These are phyloP conservation scores for Macrosteles quadrilineatus DNA, from an alignment of 1,140 invertebrate genomes.

Conservation along the genomic window DNA sequence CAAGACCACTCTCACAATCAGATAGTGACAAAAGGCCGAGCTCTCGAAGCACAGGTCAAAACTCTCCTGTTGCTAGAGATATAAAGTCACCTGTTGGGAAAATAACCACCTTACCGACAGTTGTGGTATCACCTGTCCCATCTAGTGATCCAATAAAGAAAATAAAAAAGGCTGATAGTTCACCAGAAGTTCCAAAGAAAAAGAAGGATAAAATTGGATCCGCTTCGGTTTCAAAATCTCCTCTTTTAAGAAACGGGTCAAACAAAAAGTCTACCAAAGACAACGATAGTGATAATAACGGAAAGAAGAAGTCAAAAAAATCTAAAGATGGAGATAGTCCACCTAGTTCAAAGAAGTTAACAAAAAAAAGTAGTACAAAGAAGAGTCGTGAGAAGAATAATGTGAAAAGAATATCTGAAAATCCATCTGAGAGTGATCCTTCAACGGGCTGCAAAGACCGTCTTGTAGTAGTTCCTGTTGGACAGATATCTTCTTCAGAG, in stretches of 20 bases:
- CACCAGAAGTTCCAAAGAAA: constrained; percentile 34
- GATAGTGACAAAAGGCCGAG: constrained; percentile 31
- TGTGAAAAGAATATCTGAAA: constrained; percentile 8
- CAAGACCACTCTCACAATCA: constrained; percentile 14
- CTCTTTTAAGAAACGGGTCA: constrained; percentile 40
- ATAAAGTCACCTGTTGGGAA: constrained; percentile 5
- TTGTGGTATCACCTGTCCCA: not conserved
- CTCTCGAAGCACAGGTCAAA: constrained; percentile 23
- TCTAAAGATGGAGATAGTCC: constrained; percentile 37
- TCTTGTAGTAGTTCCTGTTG: constrained; percentile 1
- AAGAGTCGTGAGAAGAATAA: constrained; percentile 25
- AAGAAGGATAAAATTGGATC: constrained; percentile 37
- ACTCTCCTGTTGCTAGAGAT: constrained; percentile 4
- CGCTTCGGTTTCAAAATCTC: constrained; percentile 28
- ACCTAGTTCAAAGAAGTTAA: constrained; percentile 39
- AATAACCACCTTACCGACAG: not conserved
- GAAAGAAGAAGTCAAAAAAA: constrained; percentile 43
- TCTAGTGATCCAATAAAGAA: constrained; percentile 31
- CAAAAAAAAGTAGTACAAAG: constrained; percentile 42
- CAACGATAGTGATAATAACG: constrained; percentile 44
- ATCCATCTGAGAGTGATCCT: not conserved
- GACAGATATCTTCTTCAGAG: not conserved
- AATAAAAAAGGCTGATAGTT: constrained; percentile 26
- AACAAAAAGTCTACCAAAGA: constrained; percentile 37
- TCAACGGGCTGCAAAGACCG: not conserved